phyloP scores from a whole-genome alignment of 2,888 invertebrate species.

The Pterostichus madidus region DNA sequence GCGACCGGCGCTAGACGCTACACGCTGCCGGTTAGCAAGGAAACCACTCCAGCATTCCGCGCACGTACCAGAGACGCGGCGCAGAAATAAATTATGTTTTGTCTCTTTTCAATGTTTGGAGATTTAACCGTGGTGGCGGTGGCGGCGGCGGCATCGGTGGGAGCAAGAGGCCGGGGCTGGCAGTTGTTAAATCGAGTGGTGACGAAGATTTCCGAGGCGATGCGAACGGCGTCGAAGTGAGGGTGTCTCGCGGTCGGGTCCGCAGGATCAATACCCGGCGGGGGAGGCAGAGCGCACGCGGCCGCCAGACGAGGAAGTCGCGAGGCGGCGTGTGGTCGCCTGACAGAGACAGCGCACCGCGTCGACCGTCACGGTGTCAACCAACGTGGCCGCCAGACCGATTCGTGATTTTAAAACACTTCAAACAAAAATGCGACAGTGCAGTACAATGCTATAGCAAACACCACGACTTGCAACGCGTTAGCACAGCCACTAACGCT shows the following conservation, averaged over 20 bases:
- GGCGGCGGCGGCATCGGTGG: constrained; percentile 70
- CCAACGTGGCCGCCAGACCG: constrained; percentile 41
- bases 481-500: constrained; percentile 7
- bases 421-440: constrained; percentile 62
- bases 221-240: constrained; percentile 72
- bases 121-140: constrained; percentile 68
- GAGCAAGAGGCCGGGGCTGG: constrained; percentile 70
- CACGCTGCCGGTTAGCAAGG: constrained; percentile 27
- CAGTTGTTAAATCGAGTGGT: constrained; percentile 73
- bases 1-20: constrained; percentile 10
- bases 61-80: constrained; percentile 61
- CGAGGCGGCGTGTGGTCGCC: background rate
- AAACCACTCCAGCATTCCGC: constrained; percentile 40
- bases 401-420: constrained; percentile 66
- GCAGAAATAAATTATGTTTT: constrained; percentile 67
- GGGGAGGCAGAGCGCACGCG: constrained; percentile 68
- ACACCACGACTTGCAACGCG: constrained; percentile 13
- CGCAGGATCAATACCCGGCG: constrained; percentile 75
- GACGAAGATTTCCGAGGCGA: constrained; percentile 73
- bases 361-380: constrained; percentile 63
- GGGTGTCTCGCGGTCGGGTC: constrained; percentile 75
- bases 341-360: constrained; percentile 27
- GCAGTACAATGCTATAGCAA: constrained; percentile 35
- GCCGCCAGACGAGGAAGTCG: constrained; percentile 26
- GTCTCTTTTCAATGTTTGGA: constrained; percentile 68